Evolutionary conservation across 2,888 invertebrate genomes (phyloP), one percentile per base, ranked within the genome.

Genomic region (Drosophila conformis): DNA sequence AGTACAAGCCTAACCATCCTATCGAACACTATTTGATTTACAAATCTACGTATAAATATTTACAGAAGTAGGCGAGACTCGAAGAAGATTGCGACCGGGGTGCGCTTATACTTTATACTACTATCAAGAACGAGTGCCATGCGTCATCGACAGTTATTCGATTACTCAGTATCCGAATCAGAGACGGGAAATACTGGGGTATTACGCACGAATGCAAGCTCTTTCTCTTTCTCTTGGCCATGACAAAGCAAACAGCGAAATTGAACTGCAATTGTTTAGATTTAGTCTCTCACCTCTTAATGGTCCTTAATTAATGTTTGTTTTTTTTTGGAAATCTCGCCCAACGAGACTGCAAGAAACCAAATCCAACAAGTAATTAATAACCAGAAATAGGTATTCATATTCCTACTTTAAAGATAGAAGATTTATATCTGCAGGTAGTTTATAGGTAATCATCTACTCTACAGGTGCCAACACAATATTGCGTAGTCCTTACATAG

Each of bases 291-390:
- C 53, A 88, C 86, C 86, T 87, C 88, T 85, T 85, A 69, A 80
- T 80, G 80, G 83, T 84, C 78, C 83, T 86, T 86, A 84, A 86
- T 73, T 83, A 84, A 76, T 79, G 75, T 70, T 73, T 15, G 4
- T 15, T 21, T 46, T 42, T 35, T n/a, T 25, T 66, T 74, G 53
- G 33, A 75, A 68, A 71, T 75, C 72, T 78, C 57, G 67, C 78
- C 62, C 78, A 68, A 64, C 65, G 69, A 73, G 82, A 75, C 82
- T 83, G 74, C 21, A 83, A 86, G 46, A 11, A 61, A 15, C 10
- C 18, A 58, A 46, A 56, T 13, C 11, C n/a, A 56, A 52, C 27
- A 40, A 25, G 4, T 56, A 36, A 65, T 63, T 64, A 52, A 18
- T 46, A 8, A 46, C 21, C 4, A 15, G 13, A 25, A 21, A 21